Evolutionary conservation across 2,113 vertebrate species (phyloP).

Genomic region (Scopus umbretta): DNA sequence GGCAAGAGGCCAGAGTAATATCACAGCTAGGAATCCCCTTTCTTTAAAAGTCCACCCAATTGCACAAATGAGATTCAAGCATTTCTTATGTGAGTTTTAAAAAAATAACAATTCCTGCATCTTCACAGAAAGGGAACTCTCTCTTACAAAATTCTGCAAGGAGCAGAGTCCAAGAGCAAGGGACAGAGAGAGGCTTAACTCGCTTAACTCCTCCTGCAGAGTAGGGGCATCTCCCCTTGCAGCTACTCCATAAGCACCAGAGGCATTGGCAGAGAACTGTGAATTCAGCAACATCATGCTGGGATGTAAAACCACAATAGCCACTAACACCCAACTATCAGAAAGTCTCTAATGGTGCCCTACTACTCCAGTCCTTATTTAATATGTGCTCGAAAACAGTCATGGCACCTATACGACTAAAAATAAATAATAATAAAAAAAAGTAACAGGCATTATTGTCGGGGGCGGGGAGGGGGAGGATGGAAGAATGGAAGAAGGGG

Average conservation of each 20-base stretch:
- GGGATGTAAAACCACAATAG: not conserved
- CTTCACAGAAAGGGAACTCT: not conserved
- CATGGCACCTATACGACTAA: not conserved
- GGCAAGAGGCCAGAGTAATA: conserved; percentile 25
- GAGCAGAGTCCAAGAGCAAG: not conserved
- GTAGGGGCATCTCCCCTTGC: not conserved
- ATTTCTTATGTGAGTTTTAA: conserved; percentile 2
- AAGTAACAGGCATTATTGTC: not conserved
- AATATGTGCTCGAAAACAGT: not conserved
- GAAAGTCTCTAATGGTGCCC: not conserved
- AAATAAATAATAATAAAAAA: not conserved
- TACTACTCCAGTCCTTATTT: not conserved
- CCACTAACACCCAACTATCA: not conserved
- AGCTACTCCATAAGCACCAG: not conserved
- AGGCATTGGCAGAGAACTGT: not conserved
- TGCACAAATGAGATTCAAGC: not conserved
- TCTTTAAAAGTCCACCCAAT: not conserved
- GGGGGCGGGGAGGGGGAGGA: not conserved
- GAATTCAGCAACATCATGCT: not conserved
- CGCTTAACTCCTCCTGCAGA: not conserved
- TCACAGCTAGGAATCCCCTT: not conserved
- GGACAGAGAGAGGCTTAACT: not conserved
- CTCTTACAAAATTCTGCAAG: not conserved
- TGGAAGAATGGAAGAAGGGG: not conserved
- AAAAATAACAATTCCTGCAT: conserved; percentile 9